Conservation (phyloP, 2,888 invertebrate species). For the Acrobasis repandana region DNA sequence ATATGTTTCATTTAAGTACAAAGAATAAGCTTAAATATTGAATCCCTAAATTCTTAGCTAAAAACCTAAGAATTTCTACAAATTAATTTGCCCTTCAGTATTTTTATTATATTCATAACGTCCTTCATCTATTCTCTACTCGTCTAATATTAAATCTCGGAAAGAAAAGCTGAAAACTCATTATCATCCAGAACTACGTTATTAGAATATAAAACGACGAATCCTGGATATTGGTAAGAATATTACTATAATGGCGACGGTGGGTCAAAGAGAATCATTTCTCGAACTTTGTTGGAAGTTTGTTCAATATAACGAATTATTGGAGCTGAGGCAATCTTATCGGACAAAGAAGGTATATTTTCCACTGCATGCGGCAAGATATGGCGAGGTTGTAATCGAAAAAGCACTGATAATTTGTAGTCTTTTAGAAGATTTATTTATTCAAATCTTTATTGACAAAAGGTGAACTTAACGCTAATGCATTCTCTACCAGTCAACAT, state of each 20-base stretch:
- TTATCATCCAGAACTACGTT: constrained; percentile 19
- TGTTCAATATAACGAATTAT: constrained; percentile 78
- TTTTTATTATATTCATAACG: not conserved
- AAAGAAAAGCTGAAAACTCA: constrained; percentile 2
- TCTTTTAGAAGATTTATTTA: too few relatives aligned
- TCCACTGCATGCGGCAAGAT: not conserved
- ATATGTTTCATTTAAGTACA: too few relatives aligned
- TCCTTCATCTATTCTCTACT: not conserved
- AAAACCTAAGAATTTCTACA: too few relatives aligned
- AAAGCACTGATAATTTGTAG: too few relatives aligned
- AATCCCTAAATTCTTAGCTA: too few relatives aligned
- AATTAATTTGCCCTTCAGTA: too few relatives aligned
- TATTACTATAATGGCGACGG: constrained; percentile 65
- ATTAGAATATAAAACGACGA: constrained; percentile 25
- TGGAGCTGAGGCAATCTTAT: constrained; percentile 62
- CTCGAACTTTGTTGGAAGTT: constrained; percentile 65
- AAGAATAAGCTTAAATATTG: too few relatives aligned
- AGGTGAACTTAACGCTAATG: too few relatives aligned
- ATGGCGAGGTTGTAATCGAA: not conserved
- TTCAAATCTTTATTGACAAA: too few relatives aligned
- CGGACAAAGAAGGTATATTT: constrained; percentile 19
- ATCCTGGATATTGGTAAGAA: constrained; percentile 52
- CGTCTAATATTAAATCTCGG: not conserved
- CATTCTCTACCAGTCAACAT: too few relatives aligned
- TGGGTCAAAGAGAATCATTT: constrained; percentile 69